These are phyloP conservation scores for Lasioglossum baleicum DNA, from an alignment of 1,140 invertebrate genomes.

Conservation along the genomic window DNA sequence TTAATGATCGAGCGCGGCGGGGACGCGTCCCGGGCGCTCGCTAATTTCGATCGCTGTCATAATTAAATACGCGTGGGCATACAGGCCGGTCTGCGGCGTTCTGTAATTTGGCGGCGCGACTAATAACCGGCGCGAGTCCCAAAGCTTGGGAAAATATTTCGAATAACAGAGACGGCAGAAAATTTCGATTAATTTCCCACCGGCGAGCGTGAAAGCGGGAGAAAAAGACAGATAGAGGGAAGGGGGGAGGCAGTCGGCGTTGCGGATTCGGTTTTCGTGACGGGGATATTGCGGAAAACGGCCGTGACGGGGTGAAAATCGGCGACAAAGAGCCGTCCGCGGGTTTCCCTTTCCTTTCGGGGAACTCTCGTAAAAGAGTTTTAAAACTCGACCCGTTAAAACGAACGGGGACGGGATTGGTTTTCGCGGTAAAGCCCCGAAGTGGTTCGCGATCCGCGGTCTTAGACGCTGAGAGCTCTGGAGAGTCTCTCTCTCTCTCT, in stretches of 20 bases:
- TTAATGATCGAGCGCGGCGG: constrained; percentile 26
- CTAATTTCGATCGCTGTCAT: constrained; percentile 47
- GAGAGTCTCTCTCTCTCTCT: constrained; percentile 32
- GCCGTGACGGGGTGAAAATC: constrained; percentile 22
- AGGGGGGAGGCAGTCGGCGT: too few species aligned
- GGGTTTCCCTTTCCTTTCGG: constrained; percentile 51
- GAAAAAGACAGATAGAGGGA: background rate
- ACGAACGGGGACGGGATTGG: constrained; percentile 52
- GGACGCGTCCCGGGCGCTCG: background rate
- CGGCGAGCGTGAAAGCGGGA: background rate
- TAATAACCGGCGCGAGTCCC: constrained; percentile 16
- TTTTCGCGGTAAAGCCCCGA: constrained; percentile 58
- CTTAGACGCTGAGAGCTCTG: constrained; percentile 34
- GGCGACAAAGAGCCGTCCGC: constrained; percentile 25
- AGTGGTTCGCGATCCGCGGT: constrained; percentile 52
- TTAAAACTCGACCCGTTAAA: constrained; percentile 52
- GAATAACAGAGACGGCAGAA: constrained; percentile 16
- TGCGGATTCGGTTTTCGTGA: constrained; percentile 8
- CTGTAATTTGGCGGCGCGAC: constrained; percentile 26
- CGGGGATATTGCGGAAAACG: background rate
- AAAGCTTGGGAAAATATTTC: constrained; percentile 32
- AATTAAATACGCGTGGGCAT: constrained; percentile 33
- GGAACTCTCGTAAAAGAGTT: constrained; percentile 61
- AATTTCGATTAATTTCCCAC: constrained; percentile 38
- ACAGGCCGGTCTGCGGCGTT: background rate